A percentile compares a stretch with the other conserved stretches of the same genome.
Evolutionary conservation across 2,797 vertebrate genomes (phyloP).

Genomic region (Staurois parvus): DNA sequence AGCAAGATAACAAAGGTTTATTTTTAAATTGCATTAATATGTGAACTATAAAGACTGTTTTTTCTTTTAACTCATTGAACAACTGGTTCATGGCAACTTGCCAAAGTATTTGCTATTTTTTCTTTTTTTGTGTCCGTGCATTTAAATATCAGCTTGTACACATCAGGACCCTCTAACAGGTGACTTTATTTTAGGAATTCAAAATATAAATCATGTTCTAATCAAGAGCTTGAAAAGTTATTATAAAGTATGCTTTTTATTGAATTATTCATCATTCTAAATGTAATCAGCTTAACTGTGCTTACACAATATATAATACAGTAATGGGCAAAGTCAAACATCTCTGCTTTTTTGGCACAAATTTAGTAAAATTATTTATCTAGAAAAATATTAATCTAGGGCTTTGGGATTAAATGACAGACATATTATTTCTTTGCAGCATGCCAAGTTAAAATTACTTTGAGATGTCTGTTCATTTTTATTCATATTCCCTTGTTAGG

Average conservation of each 20-base stretch:
- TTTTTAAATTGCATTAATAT: no score
- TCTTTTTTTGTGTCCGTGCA: neutral
- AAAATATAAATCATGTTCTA: slow-evolving; percentile 1
- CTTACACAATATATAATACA: slow-evolving; percentile 14
- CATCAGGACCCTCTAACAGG: neutral
- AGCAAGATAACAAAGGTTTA: no score
- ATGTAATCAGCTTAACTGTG: slow-evolving; percentile 26
- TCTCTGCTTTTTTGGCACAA: neutral
- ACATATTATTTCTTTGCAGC: neutral
- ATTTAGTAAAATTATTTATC: slow-evolving; percentile 3
- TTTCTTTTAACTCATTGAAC: neutral
- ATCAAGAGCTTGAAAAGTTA: slow-evolving; percentile 15
- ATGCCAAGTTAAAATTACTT: neutral
- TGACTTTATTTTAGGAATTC: slow-evolving; percentile 8
- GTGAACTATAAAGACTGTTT: no score
- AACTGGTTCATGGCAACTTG: neutral
- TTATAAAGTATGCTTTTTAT: neutral
- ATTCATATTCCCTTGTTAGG: neutral
- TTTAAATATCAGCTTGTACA: neutral
- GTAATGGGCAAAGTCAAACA: slow-evolving; percentile 5
- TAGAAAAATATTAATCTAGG: slow-evolving; percentile 2
- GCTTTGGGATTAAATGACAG: neutral
- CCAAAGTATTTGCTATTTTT: neutral
- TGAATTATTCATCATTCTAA: slow-evolving; percentile 17
- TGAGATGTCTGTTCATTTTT: neutral